These are phyloP conservation scores for Plebejus argus DNA, from an alignment of 2,888 invertebrate genomes.

Conservation along the genomic window DNA sequence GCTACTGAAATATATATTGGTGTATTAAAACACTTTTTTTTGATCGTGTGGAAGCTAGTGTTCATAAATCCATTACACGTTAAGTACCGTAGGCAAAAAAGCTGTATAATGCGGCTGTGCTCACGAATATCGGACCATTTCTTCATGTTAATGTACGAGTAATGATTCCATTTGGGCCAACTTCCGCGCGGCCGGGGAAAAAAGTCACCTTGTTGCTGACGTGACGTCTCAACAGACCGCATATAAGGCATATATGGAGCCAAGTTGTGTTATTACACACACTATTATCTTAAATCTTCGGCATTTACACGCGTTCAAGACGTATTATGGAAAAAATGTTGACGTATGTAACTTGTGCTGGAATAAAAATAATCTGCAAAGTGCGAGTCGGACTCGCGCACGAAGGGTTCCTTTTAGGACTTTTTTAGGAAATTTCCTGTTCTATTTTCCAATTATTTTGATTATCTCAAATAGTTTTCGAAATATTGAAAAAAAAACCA, in stretches of 20 bases:
- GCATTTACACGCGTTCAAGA: conserved; percentile 33
- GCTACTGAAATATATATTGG: background rate
- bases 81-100: conserved; percentile 17
- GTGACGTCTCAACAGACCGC: conserved; percentile 43
- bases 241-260: conserved; percentile 36
- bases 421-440: no score
- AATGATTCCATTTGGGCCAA: conserved; percentile 42
- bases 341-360: background rate
- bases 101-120: background rate
- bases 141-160: conserved; percentile 41
- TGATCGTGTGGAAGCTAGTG: background rate
- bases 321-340: conserved; percentile 32
- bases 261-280: conserved; percentile 39
- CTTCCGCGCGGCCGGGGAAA: conserved; percentile 40
- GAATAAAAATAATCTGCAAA: no score
- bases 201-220: conserved; percentile 39
- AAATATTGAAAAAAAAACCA: no score
- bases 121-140: conserved; percentile 36
- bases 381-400: no score
- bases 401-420: no score
- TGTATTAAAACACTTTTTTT: background rate
- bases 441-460: no score
- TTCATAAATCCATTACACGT: conserved; percentile 9
- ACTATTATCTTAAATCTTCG: conserved; percentile 42
- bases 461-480: no score